Percentiles rank a stretch among this genome's conserved stretches.
Conservation (phyloP, 2,888 invertebrate species). For the Balanococcus diminutus region DNA sequence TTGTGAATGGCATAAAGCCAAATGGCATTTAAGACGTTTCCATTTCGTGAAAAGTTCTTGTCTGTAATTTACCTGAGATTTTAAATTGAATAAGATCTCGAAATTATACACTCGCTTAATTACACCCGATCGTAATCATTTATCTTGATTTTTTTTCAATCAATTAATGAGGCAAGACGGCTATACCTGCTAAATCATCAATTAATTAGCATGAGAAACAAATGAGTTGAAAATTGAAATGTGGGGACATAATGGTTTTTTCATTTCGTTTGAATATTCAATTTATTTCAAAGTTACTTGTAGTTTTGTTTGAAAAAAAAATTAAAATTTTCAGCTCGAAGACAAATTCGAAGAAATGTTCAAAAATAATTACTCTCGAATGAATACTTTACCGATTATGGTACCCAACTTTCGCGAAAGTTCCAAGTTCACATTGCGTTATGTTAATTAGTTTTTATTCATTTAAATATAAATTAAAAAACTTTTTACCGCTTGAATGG, state of each 20-base stretch:
- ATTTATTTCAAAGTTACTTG: background rate
- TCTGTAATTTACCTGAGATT: background rate
- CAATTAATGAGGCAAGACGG: too few relatives aligned
- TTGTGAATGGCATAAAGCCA: background rate
- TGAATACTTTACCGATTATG: conserved; percentile 27
- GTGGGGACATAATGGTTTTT: background rate
- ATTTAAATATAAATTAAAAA: conserved; percentile 42
- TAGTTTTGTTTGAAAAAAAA: background rate
- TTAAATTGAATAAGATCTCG: background rate
- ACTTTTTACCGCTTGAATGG: background rate
- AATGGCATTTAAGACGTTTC: background rate
- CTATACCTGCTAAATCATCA: background rate
- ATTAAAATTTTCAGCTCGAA: background rate
- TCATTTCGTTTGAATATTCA: background rate
- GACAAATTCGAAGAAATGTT: conserved; percentile 8
- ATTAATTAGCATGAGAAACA: background rate
- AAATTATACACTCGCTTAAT: background rate
- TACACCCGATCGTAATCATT: background rate
- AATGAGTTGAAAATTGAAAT: background rate
- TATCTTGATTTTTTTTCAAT: background rate
- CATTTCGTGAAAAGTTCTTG: background rate
- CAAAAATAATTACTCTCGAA: conserved; percentile 13
- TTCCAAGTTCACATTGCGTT: background rate
- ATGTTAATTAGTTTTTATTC: conserved; percentile 40
- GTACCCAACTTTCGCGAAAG: conserved; percentile 4